These are phyloP conservation scores for Mesitornis unicolor DNA, from an alignment of 2,113 vertebrate species.

Conservation along the genomic window DNA sequence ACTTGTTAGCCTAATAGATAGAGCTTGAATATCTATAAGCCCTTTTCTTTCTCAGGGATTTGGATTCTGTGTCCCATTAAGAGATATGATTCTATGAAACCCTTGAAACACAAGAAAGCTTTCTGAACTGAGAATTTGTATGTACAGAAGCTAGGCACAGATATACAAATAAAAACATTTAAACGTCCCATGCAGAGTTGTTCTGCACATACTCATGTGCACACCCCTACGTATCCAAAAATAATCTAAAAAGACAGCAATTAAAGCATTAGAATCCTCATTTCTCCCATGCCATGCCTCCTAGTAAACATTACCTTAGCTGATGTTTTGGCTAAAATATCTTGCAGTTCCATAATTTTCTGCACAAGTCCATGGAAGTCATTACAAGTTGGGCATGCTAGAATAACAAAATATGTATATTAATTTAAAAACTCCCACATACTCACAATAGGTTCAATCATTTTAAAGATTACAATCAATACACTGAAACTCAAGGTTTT, in stretches of 20 bases:
- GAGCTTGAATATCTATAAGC: conserved; percentile 8
- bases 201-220: not conserved
- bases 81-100: not conserved
- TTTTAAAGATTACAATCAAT: not conserved
- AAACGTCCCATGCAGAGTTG: not conserved
- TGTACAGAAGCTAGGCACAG: not conserved
- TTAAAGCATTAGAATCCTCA: not conserved
- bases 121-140: not conserved
- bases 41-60: not conserved
- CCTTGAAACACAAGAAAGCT: not conserved
- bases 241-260: not conserved
- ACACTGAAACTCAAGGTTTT: not conserved
- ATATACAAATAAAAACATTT: not conserved
- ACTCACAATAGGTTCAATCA: not conserved
- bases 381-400: conserved; percentile 97
- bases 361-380: conserved; percentile 98
- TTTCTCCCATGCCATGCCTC: not conserved
- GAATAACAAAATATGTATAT: conserved; percentile 32
- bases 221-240: not conserved
- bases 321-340: conserved; percentile 96
- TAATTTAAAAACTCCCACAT: not conserved
- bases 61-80: not conserved
- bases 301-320: conserved; percentile 86
- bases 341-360: conserved; percentile 99
- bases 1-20: not conserved